These are phyloP conservation scores for Melinaea marsaeus DNA, from an alignment of 2,888 invertebrate species.

Conservation along the genomic window DNA sequence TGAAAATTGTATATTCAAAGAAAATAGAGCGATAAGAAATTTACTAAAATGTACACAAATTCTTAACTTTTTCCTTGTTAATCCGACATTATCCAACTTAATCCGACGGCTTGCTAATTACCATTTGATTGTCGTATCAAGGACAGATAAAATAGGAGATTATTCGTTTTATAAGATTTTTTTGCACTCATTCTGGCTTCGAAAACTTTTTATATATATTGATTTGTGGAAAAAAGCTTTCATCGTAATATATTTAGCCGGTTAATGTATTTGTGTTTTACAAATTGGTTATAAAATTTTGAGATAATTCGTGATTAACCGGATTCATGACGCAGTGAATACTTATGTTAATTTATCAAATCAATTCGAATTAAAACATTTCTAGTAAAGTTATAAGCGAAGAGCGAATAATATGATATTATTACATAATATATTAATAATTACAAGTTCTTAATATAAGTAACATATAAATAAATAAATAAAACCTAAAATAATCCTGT, in stretches of 20 bases:
- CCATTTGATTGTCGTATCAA: neutral
- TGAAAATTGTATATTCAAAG: neutral
- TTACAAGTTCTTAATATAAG: too few relatives aligned
- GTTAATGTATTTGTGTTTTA: too few relatives aligned
- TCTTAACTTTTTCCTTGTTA: neutral
- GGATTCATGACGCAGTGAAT: neutral
- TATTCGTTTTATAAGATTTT: neutral
- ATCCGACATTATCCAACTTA: conserved; percentile 2
- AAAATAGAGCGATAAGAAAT: conserved; percentile 1
- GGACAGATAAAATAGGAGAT: neutral
- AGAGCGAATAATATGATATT: conserved; percentile 6
- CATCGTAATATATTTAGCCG: too few relatives aligned
- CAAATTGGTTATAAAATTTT: too few relatives aligned
- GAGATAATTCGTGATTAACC: neutral
- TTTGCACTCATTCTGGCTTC: too few relatives aligned
- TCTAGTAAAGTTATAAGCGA: conserved; percentile 18
- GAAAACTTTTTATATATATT: too few relatives aligned
- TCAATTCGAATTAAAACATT: conserved; percentile 23
- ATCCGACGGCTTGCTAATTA: conserved; percentile 1
- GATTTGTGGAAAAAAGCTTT: too few relatives aligned
- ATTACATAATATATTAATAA: too few relatives aligned
- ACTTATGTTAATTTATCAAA: conserved; percentile 3
- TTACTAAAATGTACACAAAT: neutral
- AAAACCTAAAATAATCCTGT: too few relatives aligned
- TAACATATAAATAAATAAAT: too few relatives aligned